Percentiles rank a stretch among this genome's conserved stretches.
These are phyloP conservation scores for Acyrthosiphon pisum DNA, from an alignment of 1,140 invertebrate genomes.

Conservation along the genomic window DNA sequence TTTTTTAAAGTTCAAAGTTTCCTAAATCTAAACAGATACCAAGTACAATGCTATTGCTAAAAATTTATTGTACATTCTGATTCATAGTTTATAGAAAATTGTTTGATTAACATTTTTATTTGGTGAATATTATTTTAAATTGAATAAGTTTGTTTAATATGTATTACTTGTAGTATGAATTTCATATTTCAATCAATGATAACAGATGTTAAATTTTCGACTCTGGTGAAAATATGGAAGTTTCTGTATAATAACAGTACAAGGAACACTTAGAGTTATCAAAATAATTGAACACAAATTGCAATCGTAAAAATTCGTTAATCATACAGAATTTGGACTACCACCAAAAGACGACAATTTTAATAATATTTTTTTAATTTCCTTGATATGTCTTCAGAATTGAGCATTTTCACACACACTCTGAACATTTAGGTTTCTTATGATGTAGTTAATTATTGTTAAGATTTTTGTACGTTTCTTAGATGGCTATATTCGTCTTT, in stretches of 20 bases:
- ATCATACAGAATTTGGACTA: background rate
- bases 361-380: background rate
- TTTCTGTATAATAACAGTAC: background rate
- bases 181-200: background rate
- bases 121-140: background rate
- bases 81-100: background rate
- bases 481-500: background rate
- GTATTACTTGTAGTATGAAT: background rate
- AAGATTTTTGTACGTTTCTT: background rate
- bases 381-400: background rate
- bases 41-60: background rate
- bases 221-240: background rate
- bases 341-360: background rate
- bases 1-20: background rate
- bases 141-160: background rate
- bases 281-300: background rate
- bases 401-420: background rate
- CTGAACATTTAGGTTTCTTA: background rate
- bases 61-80: background rate
- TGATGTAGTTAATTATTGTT: background rate
- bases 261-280: background rate
- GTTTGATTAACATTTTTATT: background rate
- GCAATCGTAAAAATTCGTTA: background rate
- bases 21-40: background rate
- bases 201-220: background rate